phyloP scores from a whole-genome alignment of 2,797 vertebrate species.

The Pangasius mekongensis region DNA sequence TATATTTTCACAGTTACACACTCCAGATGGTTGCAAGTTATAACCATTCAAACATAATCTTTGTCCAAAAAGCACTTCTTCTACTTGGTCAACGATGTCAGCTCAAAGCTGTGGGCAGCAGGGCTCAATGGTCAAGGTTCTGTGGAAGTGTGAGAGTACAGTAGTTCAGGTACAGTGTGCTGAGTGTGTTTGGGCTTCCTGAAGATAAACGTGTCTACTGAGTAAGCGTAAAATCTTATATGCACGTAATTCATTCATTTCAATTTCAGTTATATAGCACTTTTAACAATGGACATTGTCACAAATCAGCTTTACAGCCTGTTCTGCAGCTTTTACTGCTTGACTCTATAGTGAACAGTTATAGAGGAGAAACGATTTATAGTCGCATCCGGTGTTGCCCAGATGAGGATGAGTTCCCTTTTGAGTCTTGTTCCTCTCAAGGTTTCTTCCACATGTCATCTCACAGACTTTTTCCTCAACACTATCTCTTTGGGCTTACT shows the following conservation, averaged over 20 bases:
- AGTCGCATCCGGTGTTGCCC: too few relatives aligned
- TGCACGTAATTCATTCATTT: not conserved
- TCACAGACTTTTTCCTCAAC: too few relatives aligned
- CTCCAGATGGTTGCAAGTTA: not conserved
- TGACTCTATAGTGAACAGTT: too few relatives aligned
- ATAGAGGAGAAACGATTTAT: too few relatives aligned
- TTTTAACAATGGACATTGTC: not conserved
- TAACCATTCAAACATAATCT: not conserved
- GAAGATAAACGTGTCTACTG: not conserved
- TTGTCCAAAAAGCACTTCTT: not conserved
- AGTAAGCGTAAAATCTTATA: not conserved
- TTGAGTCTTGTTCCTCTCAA: too few relatives aligned
- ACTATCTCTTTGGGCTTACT: too few relatives aligned
- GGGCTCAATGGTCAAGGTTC: not conserved
- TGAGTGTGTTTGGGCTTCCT: not conserved
- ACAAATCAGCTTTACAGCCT: too few relatives aligned
- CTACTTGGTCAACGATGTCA: not conserved
- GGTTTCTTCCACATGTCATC: too few relatives aligned
- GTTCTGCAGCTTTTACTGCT: too few relatives aligned
- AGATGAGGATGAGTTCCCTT: too few relatives aligned
- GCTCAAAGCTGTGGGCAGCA: not conserved
- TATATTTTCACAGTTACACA: not conserved
- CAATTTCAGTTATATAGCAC: not conserved
- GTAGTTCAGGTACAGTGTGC: not conserved
- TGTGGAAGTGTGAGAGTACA: not conserved